These are phyloP conservation scores for Diplodus puntazzo DNA, from an alignment of 2,797 vertebrate genomes.

Conservation along the genomic window DNA sequence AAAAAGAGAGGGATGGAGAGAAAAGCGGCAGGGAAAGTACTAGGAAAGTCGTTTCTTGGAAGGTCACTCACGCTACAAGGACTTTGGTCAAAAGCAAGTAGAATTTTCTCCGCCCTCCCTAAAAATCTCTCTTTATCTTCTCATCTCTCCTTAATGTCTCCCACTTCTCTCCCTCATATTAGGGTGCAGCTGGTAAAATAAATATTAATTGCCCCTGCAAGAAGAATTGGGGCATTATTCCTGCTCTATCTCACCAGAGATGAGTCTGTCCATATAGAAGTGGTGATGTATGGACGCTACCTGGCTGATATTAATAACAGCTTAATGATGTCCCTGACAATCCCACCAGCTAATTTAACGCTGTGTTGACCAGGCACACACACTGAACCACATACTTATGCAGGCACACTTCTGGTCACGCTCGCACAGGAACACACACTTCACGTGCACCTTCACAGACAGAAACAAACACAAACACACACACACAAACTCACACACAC, in stretches of 20 bases:
- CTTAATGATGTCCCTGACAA: constrained; percentile 82
- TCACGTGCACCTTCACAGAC: constrained; percentile 20
- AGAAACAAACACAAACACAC: constrained; percentile 22
- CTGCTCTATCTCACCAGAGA: constrained; percentile 61
- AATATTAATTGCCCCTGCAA: constrained; percentile 73
- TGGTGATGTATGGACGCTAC: constrained; percentile 78
- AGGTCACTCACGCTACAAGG: constrained; percentile 63
- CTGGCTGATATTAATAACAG: constrained; percentile 82
- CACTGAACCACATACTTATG: constrained; percentile 24
- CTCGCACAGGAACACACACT: constrained; percentile 36
- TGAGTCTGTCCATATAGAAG: constrained; percentile 66
- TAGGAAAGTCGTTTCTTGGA: constrained; percentile 51
- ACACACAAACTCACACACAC: constrained; percentile 30
- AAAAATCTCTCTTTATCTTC: constrained; percentile 36
- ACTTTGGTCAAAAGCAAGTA: constrained; percentile 56
- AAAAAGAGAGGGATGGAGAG: constrained; percentile 19
- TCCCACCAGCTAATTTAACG: constrained; percentile 81
- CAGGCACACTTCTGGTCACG: constrained; percentile 21
- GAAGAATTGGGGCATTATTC: constrained; percentile 49
- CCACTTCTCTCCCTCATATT: constrained; percentile 19
- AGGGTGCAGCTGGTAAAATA: constrained; percentile 56
- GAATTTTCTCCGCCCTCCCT: neutral
- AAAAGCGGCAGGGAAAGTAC: constrained; percentile 30
- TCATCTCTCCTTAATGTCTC: constrained; percentile 34
- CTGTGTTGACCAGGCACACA: constrained; percentile 70